Evolutionary conservation across 2,888 invertebrate species (phyloP).

Genomic region (Caenorhabditis wallacei): DNA sequence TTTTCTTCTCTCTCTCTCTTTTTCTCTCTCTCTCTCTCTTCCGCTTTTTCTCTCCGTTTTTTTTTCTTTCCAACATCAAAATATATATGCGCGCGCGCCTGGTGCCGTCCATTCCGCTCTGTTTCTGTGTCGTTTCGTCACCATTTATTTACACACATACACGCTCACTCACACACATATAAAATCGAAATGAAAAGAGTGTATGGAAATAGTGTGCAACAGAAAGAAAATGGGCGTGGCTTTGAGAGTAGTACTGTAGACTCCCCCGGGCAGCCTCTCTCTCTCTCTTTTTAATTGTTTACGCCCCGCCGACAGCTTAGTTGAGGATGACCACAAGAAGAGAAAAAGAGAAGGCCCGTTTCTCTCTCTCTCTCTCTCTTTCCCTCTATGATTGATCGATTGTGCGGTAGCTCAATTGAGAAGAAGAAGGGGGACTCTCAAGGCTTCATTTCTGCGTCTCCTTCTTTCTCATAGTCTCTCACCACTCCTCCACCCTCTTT

Average conservation of each 20-base stretch:
- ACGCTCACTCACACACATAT: conserved; percentile 2
- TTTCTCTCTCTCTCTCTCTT: conserved; percentile 18
- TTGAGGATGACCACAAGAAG: background rate
- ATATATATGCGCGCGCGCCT: conserved; percentile 37
- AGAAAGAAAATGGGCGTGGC: conserved; percentile 15
- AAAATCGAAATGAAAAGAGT: conserved; percentile 25
- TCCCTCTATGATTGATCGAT: conserved; percentile 50
- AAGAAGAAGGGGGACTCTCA: background rate
- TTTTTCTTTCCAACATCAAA: conserved; percentile 9
- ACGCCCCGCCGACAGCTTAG: conserved; percentile 4
- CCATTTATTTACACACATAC: conserved; percentile 36
- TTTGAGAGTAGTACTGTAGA: conserved; percentile 25
- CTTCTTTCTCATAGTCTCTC: background rate
- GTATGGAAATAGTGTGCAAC: conserved; percentile 1
- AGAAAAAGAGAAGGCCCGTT: background rate
- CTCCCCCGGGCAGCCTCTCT: background rate
- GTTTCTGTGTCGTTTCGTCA: conserved; percentile 13
- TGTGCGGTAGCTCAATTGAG: conserved; percentile 1
- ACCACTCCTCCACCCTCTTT: background rate
- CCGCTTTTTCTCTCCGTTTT: background rate
- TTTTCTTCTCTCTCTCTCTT: background rate
- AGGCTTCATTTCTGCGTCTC: conserved; percentile 39
- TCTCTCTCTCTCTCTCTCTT: background rate
- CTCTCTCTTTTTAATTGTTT: conserved; percentile 1
- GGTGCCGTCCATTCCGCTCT: conserved; percentile 40